Base-by-base conservation (phyloP, 2,797 vertebrate genomes). In the Notoglanidium macrostoma region DNA sequence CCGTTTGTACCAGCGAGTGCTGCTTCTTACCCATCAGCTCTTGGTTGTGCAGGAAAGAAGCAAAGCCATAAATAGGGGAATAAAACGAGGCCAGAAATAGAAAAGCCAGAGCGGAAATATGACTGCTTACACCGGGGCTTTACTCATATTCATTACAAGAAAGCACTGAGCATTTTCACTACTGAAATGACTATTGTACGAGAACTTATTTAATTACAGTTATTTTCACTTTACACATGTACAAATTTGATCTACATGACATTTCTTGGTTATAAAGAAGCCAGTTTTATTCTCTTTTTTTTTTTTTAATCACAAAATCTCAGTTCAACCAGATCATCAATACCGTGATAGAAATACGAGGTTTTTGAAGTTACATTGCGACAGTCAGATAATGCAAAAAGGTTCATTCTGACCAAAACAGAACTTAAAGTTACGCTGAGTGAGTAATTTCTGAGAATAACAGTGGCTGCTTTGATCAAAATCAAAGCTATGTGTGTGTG, bases 141-240 rank as follows among this genome's bases (percentile, higher is more conserved):
- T 73, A 83, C 79, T 63, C 68, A 76, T 65, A 76, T 74, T 87
- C 80, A 87, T 83, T 83, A 83, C 80, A n/a, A 87, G 86, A 87
- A 87, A 40, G 73, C 35, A 15, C 32, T 76, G 86, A 76, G 59
- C 72, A 19, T 87, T 87, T 73, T 83, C 80, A 87, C 57, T 83
- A 65, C 80, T 55, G 80, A n/a, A 83, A 87, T 83, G 79, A 83
- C 19, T 61, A 21, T 57, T 32, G 72, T 63, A 85, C 70, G 21
- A 49, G 40, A 61, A 57, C 83, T 23, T 85, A 76, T 63, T 85
- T 63, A 61, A 74, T 76, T 85, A 49, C 3, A 59, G 29, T 67
- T 51, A 65, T 63, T 63, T 84, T 73, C 7, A 17, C 14, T 54
- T 65, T 55, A 29, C 73, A 63, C 54, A 1, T 14, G 32, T 49